phyloP scores from a whole-genome alignment of 2,113 vertebrate genomes.

The Phaetusa simplex region DNA sequence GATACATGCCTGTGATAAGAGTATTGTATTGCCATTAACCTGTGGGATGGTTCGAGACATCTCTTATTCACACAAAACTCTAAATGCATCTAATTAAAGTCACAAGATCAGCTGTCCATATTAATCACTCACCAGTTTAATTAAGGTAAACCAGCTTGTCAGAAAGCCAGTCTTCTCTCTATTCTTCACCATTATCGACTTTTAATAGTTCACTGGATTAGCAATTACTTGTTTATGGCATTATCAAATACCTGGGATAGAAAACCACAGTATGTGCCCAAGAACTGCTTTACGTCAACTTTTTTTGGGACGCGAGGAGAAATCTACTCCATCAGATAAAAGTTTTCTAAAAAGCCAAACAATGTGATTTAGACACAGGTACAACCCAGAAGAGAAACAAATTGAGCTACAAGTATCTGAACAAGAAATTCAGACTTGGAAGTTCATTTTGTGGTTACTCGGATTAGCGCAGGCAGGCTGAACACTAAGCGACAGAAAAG shows the following conservation, averaged over 20 bases:
- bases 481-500: not conserved
- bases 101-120: conserved; percentile 69
- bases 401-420: not conserved
- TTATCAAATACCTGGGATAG: conserved; percentile 25
- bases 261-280: not conserved
- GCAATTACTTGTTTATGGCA: conserved; percentile 62
- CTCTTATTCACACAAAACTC: conserved; percentile 65
- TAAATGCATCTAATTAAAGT: conserved; percentile 72
- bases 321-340: not conserved
- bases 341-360: not conserved
- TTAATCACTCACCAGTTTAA: conserved; percentile 76
- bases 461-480: not conserved
- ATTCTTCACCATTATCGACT: conserved; percentile 62
- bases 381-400: conserved; percentile 34
- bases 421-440: not conserved
- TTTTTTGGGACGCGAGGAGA: not conserved
- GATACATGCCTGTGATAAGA: conserved; percentile 64
- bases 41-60: conserved; percentile 52
- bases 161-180: conserved; percentile 65
- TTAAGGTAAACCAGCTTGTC: conserved; percentile 74
- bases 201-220: conserved; percentile 63
- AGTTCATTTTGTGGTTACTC: not conserved
- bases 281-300: not conserved
- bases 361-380: not conserved
- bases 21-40: conserved; percentile 64